Evolutionary conservation across 2,888 invertebrate species (phyloP).

Genomic region (Scaptomyza parva): DNA sequence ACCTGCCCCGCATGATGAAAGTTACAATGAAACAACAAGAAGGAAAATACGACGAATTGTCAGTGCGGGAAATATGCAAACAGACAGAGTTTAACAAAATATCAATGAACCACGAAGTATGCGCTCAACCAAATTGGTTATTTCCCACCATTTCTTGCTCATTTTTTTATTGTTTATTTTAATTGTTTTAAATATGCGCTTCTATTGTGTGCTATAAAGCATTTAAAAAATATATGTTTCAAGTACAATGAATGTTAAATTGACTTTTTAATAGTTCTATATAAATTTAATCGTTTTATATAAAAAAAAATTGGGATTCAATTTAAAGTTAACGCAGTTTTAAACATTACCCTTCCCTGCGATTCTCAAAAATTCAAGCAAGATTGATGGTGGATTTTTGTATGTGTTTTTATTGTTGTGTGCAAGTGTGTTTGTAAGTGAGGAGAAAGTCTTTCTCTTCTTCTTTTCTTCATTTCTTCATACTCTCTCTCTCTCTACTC

Average conservation of each 20-base stretch:
- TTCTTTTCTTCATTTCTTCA: not conserved
- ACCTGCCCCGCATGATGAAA: not conserved
- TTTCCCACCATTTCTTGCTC: conserved; percentile 1
- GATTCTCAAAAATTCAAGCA: not conserved
- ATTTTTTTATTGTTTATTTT: not conserved
- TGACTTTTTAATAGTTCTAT: not conserved
- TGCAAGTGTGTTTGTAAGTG: not conserved
- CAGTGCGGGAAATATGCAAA: conserved; percentile 4
- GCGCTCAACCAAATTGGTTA: conserved; percentile 33
- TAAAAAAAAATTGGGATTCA: no score
- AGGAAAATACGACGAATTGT: not conserved
- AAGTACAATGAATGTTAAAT: not conserved
- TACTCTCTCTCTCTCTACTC: not conserved
- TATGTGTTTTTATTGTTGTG: not conserved
- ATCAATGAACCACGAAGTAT: conserved; percentile 27
- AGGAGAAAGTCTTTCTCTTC: no score
- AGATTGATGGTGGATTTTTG: not conserved
- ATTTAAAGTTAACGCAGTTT: no score
- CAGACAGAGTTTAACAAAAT: conserved; percentile 20
- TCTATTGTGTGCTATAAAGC: not conserved
- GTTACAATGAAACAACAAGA: not conserved
- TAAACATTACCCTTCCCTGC: not conserved
- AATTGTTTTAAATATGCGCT: rapidly evolving
- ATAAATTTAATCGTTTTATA: no score
- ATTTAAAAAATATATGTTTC: not conserved